Percentiles rank a stretch among this genome's conserved stretches.
Conservation (phyloP, 2,888 invertebrate genomes). For the Bombylius discolor region DNA sequence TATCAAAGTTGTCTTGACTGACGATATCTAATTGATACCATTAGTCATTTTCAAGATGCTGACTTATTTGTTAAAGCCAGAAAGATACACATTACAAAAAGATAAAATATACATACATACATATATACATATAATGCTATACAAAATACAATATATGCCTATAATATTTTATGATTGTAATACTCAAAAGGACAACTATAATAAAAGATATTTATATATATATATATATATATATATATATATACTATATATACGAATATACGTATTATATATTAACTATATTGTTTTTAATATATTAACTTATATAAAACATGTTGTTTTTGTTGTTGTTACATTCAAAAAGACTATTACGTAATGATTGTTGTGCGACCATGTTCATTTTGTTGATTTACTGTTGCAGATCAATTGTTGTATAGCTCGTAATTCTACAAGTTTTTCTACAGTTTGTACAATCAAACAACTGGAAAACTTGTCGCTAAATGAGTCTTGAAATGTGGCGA, state of each 20-base stretch:
- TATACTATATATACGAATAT: too few relatives aligned
- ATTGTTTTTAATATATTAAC: too few relatives aligned
- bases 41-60: neutral
- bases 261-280: too few relatives aligned
- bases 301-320: too few relatives aligned
- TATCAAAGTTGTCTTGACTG: neutral
- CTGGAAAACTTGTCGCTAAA: constrained; percentile 8
- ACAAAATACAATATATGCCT: too few relatives aligned
- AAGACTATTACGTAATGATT: neutral
- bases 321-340: too few relatives aligned
- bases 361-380: neutral
- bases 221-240: too few relatives aligned
- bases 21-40: neutral
- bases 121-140: too few relatives aligned
- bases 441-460: constrained; percentile 4
- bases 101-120: too few relatives aligned
- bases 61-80: neutral
- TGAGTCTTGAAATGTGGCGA: constrained; percentile 7
- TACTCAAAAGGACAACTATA: neutral
- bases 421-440: constrained; percentile 8
- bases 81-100: too few relatives aligned
- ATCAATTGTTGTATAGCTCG: constrained; percentile 5
- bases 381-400: constrained; percentile 6
- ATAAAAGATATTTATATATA: too few relatives aligned
- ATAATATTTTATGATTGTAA: too few relatives aligned